Evolutionary conservation across 37 sponge, comb jelly and placozoan species (phyloP), one percentile per base, ranked within the genome.

Genomic region (Cladorhizidae sp.): DNA sequence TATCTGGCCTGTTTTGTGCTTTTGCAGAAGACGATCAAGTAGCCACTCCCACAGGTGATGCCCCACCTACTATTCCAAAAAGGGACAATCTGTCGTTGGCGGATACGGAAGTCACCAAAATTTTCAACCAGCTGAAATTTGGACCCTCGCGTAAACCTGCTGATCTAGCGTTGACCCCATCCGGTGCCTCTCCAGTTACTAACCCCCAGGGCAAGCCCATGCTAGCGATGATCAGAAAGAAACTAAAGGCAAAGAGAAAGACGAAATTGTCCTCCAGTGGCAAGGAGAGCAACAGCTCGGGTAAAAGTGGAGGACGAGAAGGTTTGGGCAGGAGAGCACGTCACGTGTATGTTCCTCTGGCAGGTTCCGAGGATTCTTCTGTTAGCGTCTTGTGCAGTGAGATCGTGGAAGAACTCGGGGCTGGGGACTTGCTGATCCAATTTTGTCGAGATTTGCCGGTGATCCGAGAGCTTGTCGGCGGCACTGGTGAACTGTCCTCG

Each of bases 381-480:
- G 26, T 65, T 25, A 31, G 17, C 35, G 33, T 25, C 33, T 14
- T 31, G 35, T 65, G 67, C 11, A 14, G 5, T 2, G 67, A 65
- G 26, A 3, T 65, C 7, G 36, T 65, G 67, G 67, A 32, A 11
- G 67, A 65, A 32, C 8, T 65, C 35, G 11, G 32, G 18, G 35
- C 32, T 25, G 67, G 33, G 5, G 35, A 33, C 31, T 17, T 17
- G 31, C 3, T 72, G 51, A 3, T 72, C 49, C 45, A 41, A 39
- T 50, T 72, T 50, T 42, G 26, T 22, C 28, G 28, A 1, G 14
- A 65, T 35, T 11, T 65, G 32, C 67, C 67, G 2, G 35, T 65
- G 3, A 63, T 83, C 75, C 63, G 75, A 75, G 64, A 83, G 59
- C 76, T 64, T 50, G 64, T 39, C 36, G 69, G 67, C 31, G 57